phyloP scores from a whole-genome alignment of 2,113 vertebrate species.

The Puffinus mauretanicus region DNA sequence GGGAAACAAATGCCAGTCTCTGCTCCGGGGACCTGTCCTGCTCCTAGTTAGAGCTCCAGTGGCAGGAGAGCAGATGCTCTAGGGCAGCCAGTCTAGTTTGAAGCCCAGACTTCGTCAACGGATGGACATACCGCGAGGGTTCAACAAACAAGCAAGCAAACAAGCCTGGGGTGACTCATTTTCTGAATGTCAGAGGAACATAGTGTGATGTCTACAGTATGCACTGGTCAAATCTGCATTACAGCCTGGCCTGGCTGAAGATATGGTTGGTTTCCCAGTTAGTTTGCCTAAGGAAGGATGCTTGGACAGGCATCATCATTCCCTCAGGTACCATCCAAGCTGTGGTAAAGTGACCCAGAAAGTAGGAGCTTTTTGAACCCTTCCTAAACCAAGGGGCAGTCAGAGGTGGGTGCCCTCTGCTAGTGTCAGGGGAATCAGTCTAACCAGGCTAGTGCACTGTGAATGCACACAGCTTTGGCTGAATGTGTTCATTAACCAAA shows the following conservation, averaged over 20 bases:
- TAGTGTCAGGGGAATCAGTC: not conserved
- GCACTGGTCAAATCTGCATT: not conserved
- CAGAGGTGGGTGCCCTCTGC: not conserved
- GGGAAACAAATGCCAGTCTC: not conserved
- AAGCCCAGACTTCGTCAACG: not conserved
- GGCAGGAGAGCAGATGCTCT: not conserved
- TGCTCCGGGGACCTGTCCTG: not conserved
- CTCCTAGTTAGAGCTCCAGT: not conserved
- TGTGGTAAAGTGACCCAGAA: not conserved
- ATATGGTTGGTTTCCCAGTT: not conserved
- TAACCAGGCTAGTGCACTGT: not conserved
- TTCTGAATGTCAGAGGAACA: not conserved
- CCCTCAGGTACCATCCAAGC: not conserved
- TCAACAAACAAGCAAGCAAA: slow-evolving; percentile 26
- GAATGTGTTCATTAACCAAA: not conserved
- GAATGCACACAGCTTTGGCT: not conserved
- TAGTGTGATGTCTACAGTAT: not conserved
- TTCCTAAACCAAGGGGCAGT: not conserved
- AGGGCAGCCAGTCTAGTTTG: slow-evolving; percentile 21
- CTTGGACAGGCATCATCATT: not conserved
- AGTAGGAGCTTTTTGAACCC: not conserved
- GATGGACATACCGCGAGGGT: not conserved
- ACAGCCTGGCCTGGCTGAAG: not conserved
- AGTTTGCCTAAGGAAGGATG: not conserved
- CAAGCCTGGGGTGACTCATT: slow-evolving; percentile 22